Base-by-base conservation (phyloP, 2,797 vertebrate species). In the Crax fasciolata region DNA sequence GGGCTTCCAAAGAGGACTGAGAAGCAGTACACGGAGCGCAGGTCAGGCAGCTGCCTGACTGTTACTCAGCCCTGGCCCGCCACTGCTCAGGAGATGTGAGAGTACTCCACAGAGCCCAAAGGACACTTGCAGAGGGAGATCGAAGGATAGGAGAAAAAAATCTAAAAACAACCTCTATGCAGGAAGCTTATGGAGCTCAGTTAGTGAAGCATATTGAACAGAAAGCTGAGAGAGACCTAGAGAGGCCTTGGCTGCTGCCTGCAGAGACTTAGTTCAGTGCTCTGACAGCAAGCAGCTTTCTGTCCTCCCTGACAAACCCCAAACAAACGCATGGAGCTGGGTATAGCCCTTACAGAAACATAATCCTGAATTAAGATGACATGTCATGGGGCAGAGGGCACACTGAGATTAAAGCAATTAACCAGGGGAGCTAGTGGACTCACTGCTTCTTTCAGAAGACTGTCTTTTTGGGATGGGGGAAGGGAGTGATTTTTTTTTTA, bases 1-100 rank as follows among this genome's bases (percentile, higher is more conserved):
- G 10, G 11, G 11, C 9, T 48, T 44, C 6, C 4, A 38, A 48
- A 19, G 43, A 71, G 55, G 76, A 66, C 16, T 0, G 20, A 89
- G 48, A 81, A 88, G 41, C 39, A 41, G 23, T 0, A 1, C 0
- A 1, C 2, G 62, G 43, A 66, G 35, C 2, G 6, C 0, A 59
- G 32, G 46, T 41, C 30, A 75, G 48, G 65, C 24, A 61, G 46
- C 16, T 2, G 3, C 1, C 1, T 8, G 4, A 57, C 67, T 51
- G 24, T 38, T 51, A 39, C 25, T 41, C 28, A 54, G 32, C 5
- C 32, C 38, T 38, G 12, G 43, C 39, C 39, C 3, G 1, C 39
- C 10, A 4, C 66, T 54, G 25, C 1, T 68, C 51, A 55, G 68
- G 30, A 87, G 28, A 35, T 1, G 4, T 39, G 32, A n/a, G 51